Evolutionary conservation across 2,797 vertebrate species (phyloP), one percentile per base, ranked within the genome.

Genomic region (Myotis pilosus): DNA sequence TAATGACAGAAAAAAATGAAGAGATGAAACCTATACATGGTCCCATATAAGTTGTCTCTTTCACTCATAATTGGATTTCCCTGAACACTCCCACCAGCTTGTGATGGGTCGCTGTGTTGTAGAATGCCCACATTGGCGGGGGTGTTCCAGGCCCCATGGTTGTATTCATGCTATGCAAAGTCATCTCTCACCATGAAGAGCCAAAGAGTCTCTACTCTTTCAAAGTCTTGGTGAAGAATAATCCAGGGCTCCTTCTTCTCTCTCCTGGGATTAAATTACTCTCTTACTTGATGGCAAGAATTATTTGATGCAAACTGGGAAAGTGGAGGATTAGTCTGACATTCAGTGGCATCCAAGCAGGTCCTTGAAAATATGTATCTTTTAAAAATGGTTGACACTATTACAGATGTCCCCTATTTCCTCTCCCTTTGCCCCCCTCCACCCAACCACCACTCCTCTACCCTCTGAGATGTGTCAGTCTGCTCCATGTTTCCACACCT

Each of bases 221-320:
- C 81, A 86, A 89, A 68, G 36, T 51, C 33, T 92, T 92, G 19
- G 17, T 53, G 64, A 49, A 41, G 41, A 60, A 20, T 81, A 55
- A 69, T 25, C 38, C 30, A 28, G 23, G 41, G 23, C 9, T 66
- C 5, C 41, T 49, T 25, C 6, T 75, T 49, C 17, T 87, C 10
- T 60, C 12, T 92, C 12, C 38, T 66, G 5, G 30, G 49, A 92
- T 2, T 30, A 20, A 13, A 71, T 11, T 12, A 76, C 30, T 23
- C 41, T 75, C 51, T 87, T 72, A 47, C 33, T 76, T 72, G 47
- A 53, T 72, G 53, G 51, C 13, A 83, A 71, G 30, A 51, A 57
- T 53, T 44, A 12, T 68, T 74, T 83, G 75, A 57, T 12, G 60
- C 60, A 62, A 62, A 62, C 28, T 30, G 28, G 60, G 28, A 62